Evolutionary conservation across 2,888 invertebrate genomes (phyloP), one percentile per base, ranked within the genome.

Genomic region (Spisula subtruncata): DNA sequence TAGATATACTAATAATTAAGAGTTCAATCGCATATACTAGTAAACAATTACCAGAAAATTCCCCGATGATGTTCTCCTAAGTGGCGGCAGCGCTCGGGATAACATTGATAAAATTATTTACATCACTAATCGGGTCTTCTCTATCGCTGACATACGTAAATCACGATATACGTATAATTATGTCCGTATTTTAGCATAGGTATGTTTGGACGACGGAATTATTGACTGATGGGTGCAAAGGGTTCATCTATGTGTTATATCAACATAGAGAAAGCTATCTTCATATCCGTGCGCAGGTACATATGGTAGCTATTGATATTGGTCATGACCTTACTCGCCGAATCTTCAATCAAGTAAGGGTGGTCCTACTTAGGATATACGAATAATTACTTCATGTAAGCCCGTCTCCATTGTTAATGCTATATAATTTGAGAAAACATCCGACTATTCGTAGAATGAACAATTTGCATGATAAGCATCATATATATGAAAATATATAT

Each of bases 211-310:
- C n/a, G 25, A 25, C 60, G 0, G 25, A 1, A 25, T 0, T 0
- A 6, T 6, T 25, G 25, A 66, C 60, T n/a, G 60, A 66, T 66
- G 6, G n/a, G 60, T 25, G 25, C 51, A 10, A 12, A 66, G 25
- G 60, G 75, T 32, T 75, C 75, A 75, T 35, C 32, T 14, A 75
- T 32, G 12, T 75, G 75, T 75, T 75, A 71, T 75, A 75, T 75
- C 75, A 75, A 75, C 75, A 75, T 32, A 29, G 12, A 6, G 29
- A 71, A 6, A 71, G 29, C 16, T 6, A 75, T 75, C 35, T 25
- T 75, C 75, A 75, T 16, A 10, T 18, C 60, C 25, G 20, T 51
- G n/a, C 25, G 8, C 32, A 14, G 32, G 35, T 32, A 32, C 29
- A 75, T 25, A 75, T 75, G 75, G 75, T 18, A 35, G 25, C 16